Conservation (phyloP, 2,113 vertebrate genomes). For the Ictidomys tridecemlineatus region DNA sequence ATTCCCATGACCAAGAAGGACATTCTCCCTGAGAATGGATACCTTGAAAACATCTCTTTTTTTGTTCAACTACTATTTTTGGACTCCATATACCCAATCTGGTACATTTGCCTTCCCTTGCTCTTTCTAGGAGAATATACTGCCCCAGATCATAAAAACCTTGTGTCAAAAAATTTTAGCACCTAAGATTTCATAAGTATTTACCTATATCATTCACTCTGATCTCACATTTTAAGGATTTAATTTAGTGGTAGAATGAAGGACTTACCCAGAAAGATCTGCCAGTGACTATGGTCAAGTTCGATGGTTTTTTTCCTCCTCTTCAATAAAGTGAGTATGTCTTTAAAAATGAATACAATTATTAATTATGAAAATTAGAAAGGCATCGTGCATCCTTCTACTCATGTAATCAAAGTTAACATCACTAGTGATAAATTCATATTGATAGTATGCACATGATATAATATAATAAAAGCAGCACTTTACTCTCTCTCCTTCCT, state of each 20-base stretch:
- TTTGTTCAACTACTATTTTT: background rate
- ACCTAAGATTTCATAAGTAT: background rate
- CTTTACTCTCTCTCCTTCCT: background rate
- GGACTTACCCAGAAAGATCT: background rate
- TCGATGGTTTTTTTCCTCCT: background rate
- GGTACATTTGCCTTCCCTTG: background rate
- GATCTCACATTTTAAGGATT: background rate
- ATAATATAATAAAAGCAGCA: background rate
- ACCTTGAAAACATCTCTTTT: background rate
- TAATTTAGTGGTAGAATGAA: background rate
- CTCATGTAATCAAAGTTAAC: background rate
- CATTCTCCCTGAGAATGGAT: background rate
- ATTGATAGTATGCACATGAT: background rate
- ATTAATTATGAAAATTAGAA: background rate
- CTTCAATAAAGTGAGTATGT: background rate
- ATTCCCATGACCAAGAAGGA: background rate
- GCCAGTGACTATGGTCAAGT: background rate
- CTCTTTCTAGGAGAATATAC: background rate
- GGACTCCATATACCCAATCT: background rate
- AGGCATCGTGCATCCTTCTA: background rate
- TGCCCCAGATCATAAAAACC: background rate
- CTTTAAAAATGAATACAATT: background rate
- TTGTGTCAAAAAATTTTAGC: background rate
- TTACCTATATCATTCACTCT: background rate
- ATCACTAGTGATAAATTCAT: background rate